phyloP scores from a whole-genome alignment of 1,140 invertebrate genomes.

The Hypothenemus hampei region DNA sequence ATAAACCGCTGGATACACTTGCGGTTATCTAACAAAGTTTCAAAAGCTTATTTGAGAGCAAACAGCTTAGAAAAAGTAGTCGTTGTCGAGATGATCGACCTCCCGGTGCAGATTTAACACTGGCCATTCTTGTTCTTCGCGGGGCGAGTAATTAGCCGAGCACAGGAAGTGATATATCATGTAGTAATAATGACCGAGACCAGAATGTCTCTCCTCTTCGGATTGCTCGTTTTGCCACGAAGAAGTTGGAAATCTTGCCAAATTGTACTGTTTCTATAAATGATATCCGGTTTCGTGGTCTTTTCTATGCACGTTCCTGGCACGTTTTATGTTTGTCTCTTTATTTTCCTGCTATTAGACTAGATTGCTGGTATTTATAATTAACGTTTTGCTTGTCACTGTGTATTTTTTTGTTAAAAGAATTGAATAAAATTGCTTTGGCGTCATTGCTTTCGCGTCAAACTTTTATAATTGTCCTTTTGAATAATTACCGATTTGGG shows the following conservation, averaged over 20 bases:
- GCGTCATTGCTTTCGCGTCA: no score
- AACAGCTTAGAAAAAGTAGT: conserved; percentile 28
- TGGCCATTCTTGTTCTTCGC: conserved; percentile 42
- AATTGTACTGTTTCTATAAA: conserved; percentile 22
- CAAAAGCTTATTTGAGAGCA: conserved; percentile 13
- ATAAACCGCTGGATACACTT: not conserved
- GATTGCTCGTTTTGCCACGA: conserved; percentile 18
- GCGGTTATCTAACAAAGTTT: conserved; percentile 14
- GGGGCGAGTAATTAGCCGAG: conserved; percentile 44
- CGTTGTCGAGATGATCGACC: conserved; percentile 33
- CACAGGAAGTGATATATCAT: conserved; percentile 48
- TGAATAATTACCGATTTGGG: no score
- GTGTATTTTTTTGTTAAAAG: no score
- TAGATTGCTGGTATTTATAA: no score
- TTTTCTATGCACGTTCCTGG: not conserved
- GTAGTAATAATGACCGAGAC: conserved; percentile 47
- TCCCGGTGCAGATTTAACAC: conserved; percentile 34
- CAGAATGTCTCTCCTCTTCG: conserved; percentile 37
- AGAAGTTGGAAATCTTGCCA: conserved; percentile 23
- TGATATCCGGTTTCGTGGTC: conserved; percentile 25
- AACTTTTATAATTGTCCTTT: no score
- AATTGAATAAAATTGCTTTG: no score
- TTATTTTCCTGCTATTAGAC: no score
- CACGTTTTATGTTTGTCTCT: not conserved
- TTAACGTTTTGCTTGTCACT: no score